Percentiles rank a stretch among this genome's conserved stretches.
Evolutionary conservation across 2,888 invertebrate genomes (phyloP).

Genomic region (Pelosia muscerda): DNA sequence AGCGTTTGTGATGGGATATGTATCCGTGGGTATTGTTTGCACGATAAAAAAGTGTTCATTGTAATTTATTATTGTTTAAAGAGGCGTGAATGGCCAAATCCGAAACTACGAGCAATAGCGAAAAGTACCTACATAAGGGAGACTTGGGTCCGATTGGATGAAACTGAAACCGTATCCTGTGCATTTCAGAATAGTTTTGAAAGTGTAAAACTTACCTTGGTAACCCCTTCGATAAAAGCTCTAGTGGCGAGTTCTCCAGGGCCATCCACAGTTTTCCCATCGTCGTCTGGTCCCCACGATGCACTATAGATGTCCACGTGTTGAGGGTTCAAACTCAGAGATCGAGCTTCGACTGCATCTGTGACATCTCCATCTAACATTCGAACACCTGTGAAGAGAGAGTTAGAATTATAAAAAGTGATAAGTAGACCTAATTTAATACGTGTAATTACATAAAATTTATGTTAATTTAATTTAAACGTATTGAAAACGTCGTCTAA

Average conservation of each 20-base stretch:
- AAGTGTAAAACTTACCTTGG: constrained; percentile 89
- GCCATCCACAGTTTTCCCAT: constrained; percentile 99
- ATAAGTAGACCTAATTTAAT: background rate
- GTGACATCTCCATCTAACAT: constrained; percentile 99
- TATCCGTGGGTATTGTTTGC: no score
- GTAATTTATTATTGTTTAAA: no score
- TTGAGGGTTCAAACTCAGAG: constrained; percentile 96
- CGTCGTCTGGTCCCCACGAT: constrained; percentile 99
- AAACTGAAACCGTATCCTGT: no score
- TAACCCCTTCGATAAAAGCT: constrained; percentile 98
- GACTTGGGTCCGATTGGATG: no score
- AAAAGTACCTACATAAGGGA: no score
- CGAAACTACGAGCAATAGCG: no score
- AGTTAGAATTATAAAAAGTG: background rate
- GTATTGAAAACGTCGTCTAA: no score
- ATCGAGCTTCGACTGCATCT: constrained; percentile 98
- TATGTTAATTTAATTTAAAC: no score
- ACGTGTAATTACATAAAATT: no score
- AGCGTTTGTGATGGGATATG: no score
- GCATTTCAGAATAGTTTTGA: background rate
- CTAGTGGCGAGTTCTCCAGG: constrained; percentile 97
- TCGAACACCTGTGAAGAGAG: constrained; percentile 90
- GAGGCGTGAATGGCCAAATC: no score
- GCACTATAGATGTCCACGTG: constrained; percentile 99
- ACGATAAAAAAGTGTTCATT: no score